A percentile compares a stretch with the other conserved stretches of the same genome.
Conservation (phyloP, 2,113 vertebrate genomes). For the Dicentrarchus labrax region DNA sequence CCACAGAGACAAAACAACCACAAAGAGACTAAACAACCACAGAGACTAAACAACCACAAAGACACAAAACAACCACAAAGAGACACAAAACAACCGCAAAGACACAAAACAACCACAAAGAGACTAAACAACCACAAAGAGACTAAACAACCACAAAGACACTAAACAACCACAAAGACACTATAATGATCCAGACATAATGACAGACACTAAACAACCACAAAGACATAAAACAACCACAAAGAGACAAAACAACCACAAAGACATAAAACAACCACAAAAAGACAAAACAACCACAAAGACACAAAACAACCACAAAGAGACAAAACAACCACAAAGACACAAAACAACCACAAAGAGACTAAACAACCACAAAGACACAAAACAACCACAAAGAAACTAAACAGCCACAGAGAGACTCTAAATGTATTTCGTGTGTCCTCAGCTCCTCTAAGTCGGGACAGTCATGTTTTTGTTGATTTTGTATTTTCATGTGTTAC, state of each 20-base stretch:
- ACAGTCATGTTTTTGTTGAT: background rate
- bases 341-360: background rate
- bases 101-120: background rate
- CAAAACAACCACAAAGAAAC: background rate
- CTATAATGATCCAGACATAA: no score
- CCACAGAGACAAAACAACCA: no score
- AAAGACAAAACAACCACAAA: no score
- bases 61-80: background rate
- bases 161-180: background rate
- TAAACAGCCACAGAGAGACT: no score
- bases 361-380: background rate
- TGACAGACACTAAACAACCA: no score
- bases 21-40: no score
- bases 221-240: no score
- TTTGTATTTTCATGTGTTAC: background rate
- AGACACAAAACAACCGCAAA: background rate
- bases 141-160: background rate
- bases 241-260: no score
- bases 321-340: background rate
- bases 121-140: background rate
- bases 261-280: no score
- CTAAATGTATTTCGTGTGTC: background rate
- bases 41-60: no score
- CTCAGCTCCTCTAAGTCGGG: background rate
- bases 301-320: background rate